Conservation (phyloP, 2,113 vertebrate genomes). For the Pseudolaguvia tuberculata region DNA sequence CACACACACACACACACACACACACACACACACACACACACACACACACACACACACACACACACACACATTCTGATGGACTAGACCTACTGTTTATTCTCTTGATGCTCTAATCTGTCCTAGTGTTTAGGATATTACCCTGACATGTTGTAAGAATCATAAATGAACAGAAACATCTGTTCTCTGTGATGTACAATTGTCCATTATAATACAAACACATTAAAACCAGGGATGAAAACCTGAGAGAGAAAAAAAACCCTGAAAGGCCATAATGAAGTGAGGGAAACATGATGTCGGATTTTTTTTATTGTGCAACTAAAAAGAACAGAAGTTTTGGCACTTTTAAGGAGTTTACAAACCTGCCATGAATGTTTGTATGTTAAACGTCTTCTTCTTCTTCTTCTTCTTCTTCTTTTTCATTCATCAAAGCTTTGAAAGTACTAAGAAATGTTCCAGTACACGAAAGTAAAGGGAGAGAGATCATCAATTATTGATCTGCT, state of each 20-base stretch:
- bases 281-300: not conserved
- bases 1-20: too few species aligned
- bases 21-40: too few species aligned
- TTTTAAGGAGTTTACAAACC: not conserved
- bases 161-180: constrained; percentile 24
- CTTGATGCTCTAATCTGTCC: constrained; percentile 24
- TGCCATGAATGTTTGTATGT: constrained; percentile 7
- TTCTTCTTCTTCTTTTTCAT: constrained; percentile 17
- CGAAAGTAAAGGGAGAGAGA: constrained; percentile 34
- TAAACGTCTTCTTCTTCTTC: constrained; percentile 23
- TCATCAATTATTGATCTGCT: constrained; percentile 53
- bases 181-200: not conserved
- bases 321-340: not conserved
- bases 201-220: constrained; percentile 18
- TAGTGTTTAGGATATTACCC: constrained; percentile 23
- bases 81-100: constrained; percentile 19
- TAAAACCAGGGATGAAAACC: constrained; percentile 8
- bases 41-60: too few species aligned
- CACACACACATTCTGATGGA: too few species aligned
- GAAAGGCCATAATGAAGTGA: constrained; percentile 11
- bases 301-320: too few species aligned
- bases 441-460: constrained; percentile 34
- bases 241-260: not conserved
- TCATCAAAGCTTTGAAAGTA: constrained; percentile 35
- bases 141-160: constrained; percentile 10